These are phyloP conservation scores for Chromobotia macracanthus DNA, from an alignment of 2,797 vertebrate genomes.

Conservation along the genomic window DNA sequence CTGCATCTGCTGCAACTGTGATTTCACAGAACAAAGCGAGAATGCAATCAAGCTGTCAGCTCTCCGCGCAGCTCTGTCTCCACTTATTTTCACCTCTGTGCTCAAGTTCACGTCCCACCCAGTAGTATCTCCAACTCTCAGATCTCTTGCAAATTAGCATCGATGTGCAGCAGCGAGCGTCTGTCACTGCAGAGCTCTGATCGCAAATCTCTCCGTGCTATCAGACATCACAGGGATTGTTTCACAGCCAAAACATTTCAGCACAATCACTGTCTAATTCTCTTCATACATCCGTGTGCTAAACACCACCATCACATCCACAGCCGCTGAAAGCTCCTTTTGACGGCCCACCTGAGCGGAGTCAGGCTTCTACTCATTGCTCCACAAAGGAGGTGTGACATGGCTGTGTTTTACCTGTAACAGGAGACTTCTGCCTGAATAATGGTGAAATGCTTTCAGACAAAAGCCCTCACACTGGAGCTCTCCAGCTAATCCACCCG, in stretches of 20 bases:
- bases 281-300: conserved; percentile 5
- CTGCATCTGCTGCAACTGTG: conserved; percentile 84
- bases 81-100: conserved; percentile 50
- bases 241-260: not conserved
- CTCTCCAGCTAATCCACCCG: not conserved
- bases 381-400: conserved; percentile 44
- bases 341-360: conserved; percentile 46
- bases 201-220: conserved; percentile 27
- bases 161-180: conserved; percentile 13
- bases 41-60: conserved; percentile 78
- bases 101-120: not conserved
- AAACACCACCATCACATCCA: not conserved
- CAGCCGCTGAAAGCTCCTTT: conserved; percentile 42
- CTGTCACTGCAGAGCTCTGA: not conserved
- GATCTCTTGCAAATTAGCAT: conserved; percentile 32
- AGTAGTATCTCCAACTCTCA: conserved; percentile 16
- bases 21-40: conserved; percentile 84
- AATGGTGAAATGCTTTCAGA: conserved; percentile 27
- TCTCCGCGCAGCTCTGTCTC: conserved; percentile 68
- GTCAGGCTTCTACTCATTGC: conserved; percentile 6
- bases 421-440: conserved; percentile 35
- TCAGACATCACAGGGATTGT: conserved; percentile 23
- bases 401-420: conserved; percentile 37
- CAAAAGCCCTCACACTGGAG: conserved; percentile 24
- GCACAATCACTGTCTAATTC: conserved; percentile 3